Evolutionary conservation across 92 coral and sea anemone species (phyloP).

Genomic region (Pocillopora grandis): DNA sequence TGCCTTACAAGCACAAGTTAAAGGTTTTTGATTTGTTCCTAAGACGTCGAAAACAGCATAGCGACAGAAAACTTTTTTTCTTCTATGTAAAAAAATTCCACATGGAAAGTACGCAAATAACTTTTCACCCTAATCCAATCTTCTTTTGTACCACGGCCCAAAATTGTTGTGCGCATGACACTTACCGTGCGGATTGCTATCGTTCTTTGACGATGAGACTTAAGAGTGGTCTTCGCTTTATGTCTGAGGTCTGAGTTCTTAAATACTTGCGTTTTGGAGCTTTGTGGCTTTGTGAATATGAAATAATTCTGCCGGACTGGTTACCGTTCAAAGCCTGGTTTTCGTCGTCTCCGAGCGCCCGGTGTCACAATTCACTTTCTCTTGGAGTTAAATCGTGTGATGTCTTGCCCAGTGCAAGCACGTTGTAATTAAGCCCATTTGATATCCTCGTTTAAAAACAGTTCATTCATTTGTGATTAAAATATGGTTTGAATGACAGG

Average conservation of each 20-base stretch:
- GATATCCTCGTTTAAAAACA: constrained; percentile 40
- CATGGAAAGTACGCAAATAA: background rate
- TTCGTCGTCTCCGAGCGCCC: constrained; percentile 6
- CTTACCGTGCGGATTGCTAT: constrained; percentile 16
- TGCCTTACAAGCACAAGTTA: constrained; percentile 9
- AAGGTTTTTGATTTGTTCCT: constrained; percentile 8
- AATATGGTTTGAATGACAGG: constrained; percentile 26
- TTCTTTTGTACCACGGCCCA: background rate
- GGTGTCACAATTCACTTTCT: background rate
- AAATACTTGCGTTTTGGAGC: background rate
- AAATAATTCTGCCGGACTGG: background rate
- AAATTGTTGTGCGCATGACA: constrained; percentile 37
- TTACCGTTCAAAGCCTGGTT: background rate
- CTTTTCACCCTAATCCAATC: background rate
- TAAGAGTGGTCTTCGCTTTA: background rate
- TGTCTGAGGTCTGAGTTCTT: background rate
- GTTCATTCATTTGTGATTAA: constrained; percentile 36
- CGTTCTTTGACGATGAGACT: background rate
- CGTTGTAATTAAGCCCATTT: constrained; percentile 49
- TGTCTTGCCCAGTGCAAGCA: constrained; percentile 36
- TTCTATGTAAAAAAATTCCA: background rate
- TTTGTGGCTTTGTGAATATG: background rate
- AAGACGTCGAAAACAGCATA: constrained; percentile 22
- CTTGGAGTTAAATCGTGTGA: constrained; percentile 9
- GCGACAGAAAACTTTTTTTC: background rate